Evolutionary conservation across 2,888 invertebrate species (phyloP).

Genomic region (Cheilosia impressa): DNA sequence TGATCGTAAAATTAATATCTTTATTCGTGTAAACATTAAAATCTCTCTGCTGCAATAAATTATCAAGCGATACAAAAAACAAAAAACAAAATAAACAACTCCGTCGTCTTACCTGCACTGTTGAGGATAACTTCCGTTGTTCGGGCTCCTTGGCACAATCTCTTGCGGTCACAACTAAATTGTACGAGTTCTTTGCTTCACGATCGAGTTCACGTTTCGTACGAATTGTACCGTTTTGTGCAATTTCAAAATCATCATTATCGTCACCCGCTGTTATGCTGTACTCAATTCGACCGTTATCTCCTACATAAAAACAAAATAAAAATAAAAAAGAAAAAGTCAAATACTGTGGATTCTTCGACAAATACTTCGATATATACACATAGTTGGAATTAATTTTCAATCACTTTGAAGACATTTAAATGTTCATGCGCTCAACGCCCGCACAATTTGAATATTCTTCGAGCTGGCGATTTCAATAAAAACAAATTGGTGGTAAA

Average conservation of each 20-base stretch:
- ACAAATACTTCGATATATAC: constrained; percentile 46
- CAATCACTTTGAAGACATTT: constrained; percentile 42
- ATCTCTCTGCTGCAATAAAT: constrained; percentile 67
- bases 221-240: constrained; percentile 92
- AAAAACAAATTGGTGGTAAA: background rate
- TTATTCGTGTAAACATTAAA: constrained; percentile 73
- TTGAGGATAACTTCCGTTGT: constrained; percentile 90
- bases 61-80: constrained; percentile 48
- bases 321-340: constrained; percentile 46
- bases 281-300: constrained; percentile 93
- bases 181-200: constrained; percentile 92
- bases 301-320: constrained; percentile 86
- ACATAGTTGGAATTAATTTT: constrained; percentile 38
- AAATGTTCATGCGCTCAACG: constrained; percentile 25
- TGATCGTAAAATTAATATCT: constrained; percentile 73
- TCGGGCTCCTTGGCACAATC: constrained; percentile 91
- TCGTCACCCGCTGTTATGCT: constrained; percentile 93
- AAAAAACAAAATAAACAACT: constrained; percentile 39
- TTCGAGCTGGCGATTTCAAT: background rate
- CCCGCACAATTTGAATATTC: constrained; percentile 38
- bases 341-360: constrained; percentile 25
- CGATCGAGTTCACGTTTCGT: constrained; percentile 91
- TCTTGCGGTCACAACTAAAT: constrained; percentile 92
- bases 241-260: constrained; percentile 90
- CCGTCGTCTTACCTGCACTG: constrained; percentile 88